Evolutionary conservation across 2,888 invertebrate genomes (phyloP), one percentile per base, ranked within the genome.

Genomic region (Tiliacea citrago): DNA sequence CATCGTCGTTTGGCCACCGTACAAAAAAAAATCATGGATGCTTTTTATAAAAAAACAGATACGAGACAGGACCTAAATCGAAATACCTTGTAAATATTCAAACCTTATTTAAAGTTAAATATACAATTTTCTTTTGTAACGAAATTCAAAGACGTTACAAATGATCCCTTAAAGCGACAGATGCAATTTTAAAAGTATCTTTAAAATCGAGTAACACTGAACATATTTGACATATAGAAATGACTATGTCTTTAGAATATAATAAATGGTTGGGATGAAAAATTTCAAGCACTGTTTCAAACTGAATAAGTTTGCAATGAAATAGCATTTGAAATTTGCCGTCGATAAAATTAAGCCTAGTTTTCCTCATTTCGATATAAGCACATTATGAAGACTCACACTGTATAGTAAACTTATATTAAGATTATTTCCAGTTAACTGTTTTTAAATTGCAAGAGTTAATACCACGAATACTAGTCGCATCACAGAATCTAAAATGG

Each of bases 31-130:
- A 39, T 21, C 29, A 18, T 29, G 24, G 10, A 47, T 9, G 4
- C 29, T 42, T 69, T 70, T 51, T 45, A 42, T 72, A 16, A 77
- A 53, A 60, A n/a, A 77, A 57, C 53, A 55, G n/a, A 39, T 29
- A 60, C 16, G 18, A 60, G 49, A 69, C 13, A 18, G 47, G 5
- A 51, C 10, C 29, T 29, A n/a, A 53, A 77, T 29, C 24, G 51
- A 73, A 72, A 78, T 53, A n/a, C 29, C 21, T 72, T 62, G 21
- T 63, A 80, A 62, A 67, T 67, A 80, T 80, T 57, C 51, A 39
- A 63, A 77, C n/a, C 47, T 42, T 35, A 60, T 70, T 53, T 13
- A 13, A 24, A 55, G 18, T 45, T 12, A 68, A 68, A 39, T 18
- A 45, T 24, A 9, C 1, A 16, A 24, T 51, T 72, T 45, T 47